Evolutionary conservation across 37 sponge, comb jelly and placozoan species (phyloP), one percentile per base, ranked within the genome.

Genomic region (Eunapius fragilis): DNA sequence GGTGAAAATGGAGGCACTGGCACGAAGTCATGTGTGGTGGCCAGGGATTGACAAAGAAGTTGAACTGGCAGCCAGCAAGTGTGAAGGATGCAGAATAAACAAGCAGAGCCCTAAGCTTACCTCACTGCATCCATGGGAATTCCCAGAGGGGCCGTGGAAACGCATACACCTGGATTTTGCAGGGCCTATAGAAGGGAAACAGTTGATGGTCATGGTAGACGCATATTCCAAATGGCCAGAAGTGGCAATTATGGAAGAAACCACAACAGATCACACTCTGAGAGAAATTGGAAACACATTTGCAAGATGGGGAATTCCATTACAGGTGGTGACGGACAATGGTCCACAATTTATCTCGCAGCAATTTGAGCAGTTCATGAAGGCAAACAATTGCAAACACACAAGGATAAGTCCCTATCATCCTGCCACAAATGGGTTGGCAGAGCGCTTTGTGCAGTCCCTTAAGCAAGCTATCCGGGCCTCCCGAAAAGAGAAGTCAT

Each of bases 261-360:
- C n/a, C n/a, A 81, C 25, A 41, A 0, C 24, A 27, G 17, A 87
- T 76, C 0, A 87, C 88, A 37, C 84, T 85, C 0, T 89, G 26
- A 74, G 72, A 58, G 80, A 33, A 6, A 58, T 89, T 25, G 74
- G 80, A 10, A 32, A 33, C 9, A 22, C 84, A 23, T 85, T 89
- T 84, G 85, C 85, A 0, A 35, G 45, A 19, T 80, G 75, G 71
- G 90, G 90, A 27, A 32, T 89, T 25, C 90, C 90, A 25, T 45
- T 37, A 1, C 80, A 84, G 28, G 3, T 89, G 23, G 90, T 85
- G 2, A 37, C 75, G 27, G 85, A 89, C 31, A 84, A 84, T 85
- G 90, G 90, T 33, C 90, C 90, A 2, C 90, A 89, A 69, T 89
- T 89, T 41, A 50, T 33, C 5, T 50, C 85, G 11, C 69, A 71